These are phyloP conservation scores for Drosophila eohydei DNA, from an alignment of 2,888 invertebrate species.

Conservation along the genomic window DNA sequence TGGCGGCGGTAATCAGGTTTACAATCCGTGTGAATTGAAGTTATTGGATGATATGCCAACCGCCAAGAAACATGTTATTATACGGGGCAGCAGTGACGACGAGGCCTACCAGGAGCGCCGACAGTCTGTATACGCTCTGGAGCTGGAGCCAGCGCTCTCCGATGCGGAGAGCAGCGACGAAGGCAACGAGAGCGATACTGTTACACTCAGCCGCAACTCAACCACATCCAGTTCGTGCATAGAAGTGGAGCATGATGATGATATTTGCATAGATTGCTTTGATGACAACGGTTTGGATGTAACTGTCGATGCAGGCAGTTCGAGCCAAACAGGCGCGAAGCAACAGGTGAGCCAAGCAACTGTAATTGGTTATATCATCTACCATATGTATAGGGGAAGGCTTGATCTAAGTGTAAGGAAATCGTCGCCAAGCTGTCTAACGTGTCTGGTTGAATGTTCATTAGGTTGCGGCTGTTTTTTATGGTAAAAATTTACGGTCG, in stretches of 20 bases:
- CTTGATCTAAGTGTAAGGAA: constrained; percentile 50
- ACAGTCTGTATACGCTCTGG: constrained; percentile 71
- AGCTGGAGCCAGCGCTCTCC: constrained; percentile 79
- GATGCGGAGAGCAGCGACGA: constrained; percentile 74
- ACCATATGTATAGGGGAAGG: constrained; percentile 2
- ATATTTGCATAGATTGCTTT: constrained; percentile 55
- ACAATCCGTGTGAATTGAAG: constrained; percentile 83
- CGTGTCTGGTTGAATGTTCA: constrained; percentile 38
- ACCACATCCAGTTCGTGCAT: constrained; percentile 66
- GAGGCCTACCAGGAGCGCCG: constrained; percentile 53
- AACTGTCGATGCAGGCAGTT: constrained; percentile 22
- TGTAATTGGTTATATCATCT: constrained; percentile 21
- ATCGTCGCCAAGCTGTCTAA: constrained; percentile 61
- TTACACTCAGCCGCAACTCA: constrained; percentile 71
- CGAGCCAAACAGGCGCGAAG: constrained; percentile 28
- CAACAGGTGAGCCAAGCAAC: constrained; percentile 45
- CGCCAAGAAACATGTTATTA: constrained; percentile 56
- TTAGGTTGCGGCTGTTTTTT: constrained; percentile 27
- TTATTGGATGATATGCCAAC: constrained; percentile 71
- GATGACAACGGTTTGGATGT: constrained; percentile 42
- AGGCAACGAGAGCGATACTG: constrained; percentile 71
- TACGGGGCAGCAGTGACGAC: constrained; percentile 46
- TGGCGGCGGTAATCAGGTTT: constrained; percentile 63
- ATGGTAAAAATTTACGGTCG: constrained; percentile 44
- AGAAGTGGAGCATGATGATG: constrained; percentile 49